These are phyloP conservation scores for Amblyjoppa fuscipennis DNA, from an alignment of 2,888 invertebrate genomes.

Conservation along the genomic window DNA sequence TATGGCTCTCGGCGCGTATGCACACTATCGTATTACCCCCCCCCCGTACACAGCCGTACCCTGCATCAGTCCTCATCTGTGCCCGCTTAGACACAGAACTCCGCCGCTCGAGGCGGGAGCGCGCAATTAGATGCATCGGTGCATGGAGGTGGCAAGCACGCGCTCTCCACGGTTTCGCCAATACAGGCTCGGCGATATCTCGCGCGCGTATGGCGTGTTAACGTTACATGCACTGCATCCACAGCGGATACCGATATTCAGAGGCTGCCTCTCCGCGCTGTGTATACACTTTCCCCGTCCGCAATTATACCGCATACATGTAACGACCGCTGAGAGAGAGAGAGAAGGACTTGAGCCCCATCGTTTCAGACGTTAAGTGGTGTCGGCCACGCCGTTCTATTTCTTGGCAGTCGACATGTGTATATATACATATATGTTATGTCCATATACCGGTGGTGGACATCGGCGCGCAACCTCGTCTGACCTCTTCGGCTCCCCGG, in stretches of 20 bases:
- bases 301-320: background rate
- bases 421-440: background rate
- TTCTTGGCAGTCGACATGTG: background rate
- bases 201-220: conserved; percentile 57
- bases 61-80: conserved; percentile 56
- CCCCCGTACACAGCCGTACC: conserved; percentile 1
- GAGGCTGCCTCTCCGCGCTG: conserved; percentile 8
- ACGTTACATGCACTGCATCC: conserved; percentile 33
- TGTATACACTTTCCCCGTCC: conserved; percentile 13
- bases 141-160: conserved; percentile 79
- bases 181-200: conserved; percentile 34
- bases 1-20: background rate
- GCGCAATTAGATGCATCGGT: conserved; percentile 79
- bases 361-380: background rate
- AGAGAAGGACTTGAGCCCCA: background rate
- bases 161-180: conserved; percentile 71
- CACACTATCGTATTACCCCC: conserved; percentile 18
- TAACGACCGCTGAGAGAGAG: background rate
- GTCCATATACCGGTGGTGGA: conserved; percentile 42
- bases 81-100: conserved; percentile 54
- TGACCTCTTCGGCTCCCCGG: conserved; percentile 75
- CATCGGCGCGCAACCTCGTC: conserved; percentile 77
- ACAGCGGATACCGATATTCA: conserved; percentile 42
- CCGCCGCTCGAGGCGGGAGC: conserved; percentile 71
- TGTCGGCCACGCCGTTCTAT: background rate